phyloP scores from a whole-genome alignment of 2,797 vertebrate genomes.

The Acrossocheilus fasciatus region DNA sequence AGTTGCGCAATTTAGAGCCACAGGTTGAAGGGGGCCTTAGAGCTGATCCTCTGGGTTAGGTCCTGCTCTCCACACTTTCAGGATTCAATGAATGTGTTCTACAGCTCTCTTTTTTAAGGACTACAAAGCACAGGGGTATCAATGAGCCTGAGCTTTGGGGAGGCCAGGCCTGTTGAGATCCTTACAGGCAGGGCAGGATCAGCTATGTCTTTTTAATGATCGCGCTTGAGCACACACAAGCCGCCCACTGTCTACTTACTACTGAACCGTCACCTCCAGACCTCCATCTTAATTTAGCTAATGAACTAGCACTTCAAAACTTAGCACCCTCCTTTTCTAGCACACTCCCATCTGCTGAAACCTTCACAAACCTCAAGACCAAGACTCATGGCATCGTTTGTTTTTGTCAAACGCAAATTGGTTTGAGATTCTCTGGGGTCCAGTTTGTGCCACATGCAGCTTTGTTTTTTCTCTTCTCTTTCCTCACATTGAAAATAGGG shows the following conservation, averaged over 20 bases:
- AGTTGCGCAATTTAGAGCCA: not conserved
- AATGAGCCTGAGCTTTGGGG: constrained; percentile 63
- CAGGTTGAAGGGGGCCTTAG: constrained; percentile 4
- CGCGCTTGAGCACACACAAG: constrained; percentile 54
- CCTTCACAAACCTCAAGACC: constrained; percentile 60
- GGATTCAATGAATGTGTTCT: constrained; percentile 17
- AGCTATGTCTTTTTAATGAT: constrained; percentile 48
- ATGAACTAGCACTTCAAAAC: constrained; percentile 66
- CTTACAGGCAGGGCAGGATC: constrained; percentile 24
- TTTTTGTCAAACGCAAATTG: constrained; percentile 70
- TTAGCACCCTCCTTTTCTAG: constrained; percentile 60
- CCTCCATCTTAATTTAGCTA: constrained; percentile 62
- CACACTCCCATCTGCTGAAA: constrained; percentile 59
- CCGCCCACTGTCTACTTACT: constrained; percentile 41
- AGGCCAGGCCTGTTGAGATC: not conserved
- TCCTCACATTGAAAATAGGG: constrained; percentile 75
- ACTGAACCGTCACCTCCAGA: constrained; percentile 68
- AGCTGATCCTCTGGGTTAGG: constrained; percentile 20
- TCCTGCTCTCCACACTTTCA: constrained; percentile 31
- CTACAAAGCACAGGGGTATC: constrained; percentile 58
- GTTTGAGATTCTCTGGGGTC: constrained; percentile 73
- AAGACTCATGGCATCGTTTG: constrained; percentile 65
- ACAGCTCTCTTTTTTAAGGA: constrained; percentile 29
- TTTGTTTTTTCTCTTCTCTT: constrained; percentile 70
- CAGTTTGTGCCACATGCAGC: constrained; percentile 69